Base-by-base conservation (phyloP, 2,113 vertebrate species). In the Capreolus pygargus region DNA sequence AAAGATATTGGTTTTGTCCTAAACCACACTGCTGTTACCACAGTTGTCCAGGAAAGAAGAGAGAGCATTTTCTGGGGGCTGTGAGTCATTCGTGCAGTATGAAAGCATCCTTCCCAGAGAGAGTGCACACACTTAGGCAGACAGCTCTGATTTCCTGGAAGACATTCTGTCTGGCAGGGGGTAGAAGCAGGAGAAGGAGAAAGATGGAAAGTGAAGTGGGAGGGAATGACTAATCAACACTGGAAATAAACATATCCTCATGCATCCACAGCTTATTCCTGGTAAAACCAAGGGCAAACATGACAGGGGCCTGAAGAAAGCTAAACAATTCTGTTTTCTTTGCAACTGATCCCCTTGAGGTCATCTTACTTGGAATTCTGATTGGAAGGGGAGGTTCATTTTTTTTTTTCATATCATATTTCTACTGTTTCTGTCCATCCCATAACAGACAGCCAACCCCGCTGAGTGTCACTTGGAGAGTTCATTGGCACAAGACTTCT, bases 131-230 rank as follows among this genome's bases (percentile, higher is more conserved):
- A 67, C 86, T 94, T 93, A 47, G 39, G n/a, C 61, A 39, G 58
- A 89, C 55, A 93, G 83, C 60, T 93, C 93, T 14, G 30, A n/a
- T 92, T 97, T 97, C 96, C 97, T 94, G 92, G 92, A 98, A 98
- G 92, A 79, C 67, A 74, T 67, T 94, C 64, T 2, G 1, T 74
- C 54, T 95, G 93, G 85, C 94, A 95, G 58, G 0, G 55, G 55
- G 50, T 92, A 23, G 87, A 93, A 55, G 86, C 33, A 86, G 43
- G 79, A 95, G 84, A 93, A 97, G 36, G 15, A 96, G 55, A 89
- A 81, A 96, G 57, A 89, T 55, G 39, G 74, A 76, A 96, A 86
- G 52, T 33, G 87, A 88, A 82, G 36, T 33, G 64, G 83, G 78
- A 86, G 50, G 55, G 86, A 92, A 57, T 12, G 85, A 90, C 54